Percentiles rank a stretch among this genome's conserved stretches.
Evolutionary conservation across 2,113 vertebrate genomes (phyloP).

Genomic region (Cinclus cinclus): DNA sequence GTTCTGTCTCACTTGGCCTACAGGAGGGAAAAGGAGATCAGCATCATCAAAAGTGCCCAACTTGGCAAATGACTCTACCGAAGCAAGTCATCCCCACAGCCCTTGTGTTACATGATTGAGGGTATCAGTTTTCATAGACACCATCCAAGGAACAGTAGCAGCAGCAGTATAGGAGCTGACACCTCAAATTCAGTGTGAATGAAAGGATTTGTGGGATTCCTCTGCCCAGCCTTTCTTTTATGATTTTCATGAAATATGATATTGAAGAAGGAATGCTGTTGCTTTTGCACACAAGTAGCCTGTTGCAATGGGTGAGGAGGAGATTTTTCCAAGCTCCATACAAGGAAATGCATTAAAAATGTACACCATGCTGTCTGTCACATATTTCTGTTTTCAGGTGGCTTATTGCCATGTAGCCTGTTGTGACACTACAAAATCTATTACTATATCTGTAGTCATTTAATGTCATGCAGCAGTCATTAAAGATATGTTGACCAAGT

Average conservation of each 20-base stretch:
- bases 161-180: neutral
- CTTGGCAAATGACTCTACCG: neutral
- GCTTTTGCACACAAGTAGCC: neutral
- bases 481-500: rapidly evolving
- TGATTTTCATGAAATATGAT: rapidly evolving
- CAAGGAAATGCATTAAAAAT: slow-evolving; percentile 1
- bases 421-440: neutral
- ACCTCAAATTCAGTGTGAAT: neutral
- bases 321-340: neutral
- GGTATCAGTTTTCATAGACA: neutral
- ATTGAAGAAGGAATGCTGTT: neutral
- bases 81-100: neutral
- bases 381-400: neutral
- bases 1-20: neutral
- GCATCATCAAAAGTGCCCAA: neutral
- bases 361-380: neutral
- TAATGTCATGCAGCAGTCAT: neutral
- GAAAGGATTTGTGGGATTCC: neutral
- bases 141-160: neutral
- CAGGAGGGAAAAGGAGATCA: neutral
- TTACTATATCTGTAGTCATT: neutral
- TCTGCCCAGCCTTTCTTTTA: neutral
- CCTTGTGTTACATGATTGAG: neutral
- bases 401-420: neutral
- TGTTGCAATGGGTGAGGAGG: neutral